A percentile compares a stretch with the other conserved stretches of the same genome.
Evolutionary conservation across 92 coral and sea anemone species (phyloP).

Genomic region (Paramuricea clavata): DNA sequence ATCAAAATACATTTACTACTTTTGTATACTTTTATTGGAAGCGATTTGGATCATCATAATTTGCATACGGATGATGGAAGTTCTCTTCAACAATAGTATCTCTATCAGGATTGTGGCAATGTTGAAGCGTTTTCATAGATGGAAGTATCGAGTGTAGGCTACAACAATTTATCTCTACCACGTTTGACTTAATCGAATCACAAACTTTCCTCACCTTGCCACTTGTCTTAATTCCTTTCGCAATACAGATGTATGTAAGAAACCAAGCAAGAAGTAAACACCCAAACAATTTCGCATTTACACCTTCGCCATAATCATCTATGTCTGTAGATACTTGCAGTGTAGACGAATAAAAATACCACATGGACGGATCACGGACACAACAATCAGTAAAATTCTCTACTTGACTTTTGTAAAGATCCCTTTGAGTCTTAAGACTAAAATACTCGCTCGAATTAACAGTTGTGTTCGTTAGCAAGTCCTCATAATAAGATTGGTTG

Average conservation of each 20-base stretch:
- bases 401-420: not conserved
- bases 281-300: conserved; percentile 89
- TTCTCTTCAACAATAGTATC: not conserved
- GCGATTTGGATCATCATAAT: not conserved
- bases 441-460: conserved; percentile 42
- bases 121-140: too few species aligned
- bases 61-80: not conserved
- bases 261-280: conserved; percentile 97
- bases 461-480: conserved; percentile 36
- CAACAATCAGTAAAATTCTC: conserved; percentile 89
- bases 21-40: too few species aligned
- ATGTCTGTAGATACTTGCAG: conserved; percentile 85
- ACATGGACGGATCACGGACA: conserved; percentile 95
- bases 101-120: too few species aligned
- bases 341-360: conserved; percentile 92
- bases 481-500: conserved; percentile 24
- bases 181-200: too few species aligned
- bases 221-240: conserved; percentile 97
- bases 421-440: conserved; percentile 33
- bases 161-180: too few species aligned
- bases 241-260: conserved; percentile 92
- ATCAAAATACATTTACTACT: not conserved
- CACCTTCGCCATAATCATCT: conserved; percentile 84
- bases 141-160: too few species aligned
- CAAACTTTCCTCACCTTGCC: conserved; percentile 83